Evolutionary conservation across 2,888 invertebrate genomes (phyloP), one percentile per base, ranked within the genome.

Genomic region (Calameuta filiformis): DNA sequence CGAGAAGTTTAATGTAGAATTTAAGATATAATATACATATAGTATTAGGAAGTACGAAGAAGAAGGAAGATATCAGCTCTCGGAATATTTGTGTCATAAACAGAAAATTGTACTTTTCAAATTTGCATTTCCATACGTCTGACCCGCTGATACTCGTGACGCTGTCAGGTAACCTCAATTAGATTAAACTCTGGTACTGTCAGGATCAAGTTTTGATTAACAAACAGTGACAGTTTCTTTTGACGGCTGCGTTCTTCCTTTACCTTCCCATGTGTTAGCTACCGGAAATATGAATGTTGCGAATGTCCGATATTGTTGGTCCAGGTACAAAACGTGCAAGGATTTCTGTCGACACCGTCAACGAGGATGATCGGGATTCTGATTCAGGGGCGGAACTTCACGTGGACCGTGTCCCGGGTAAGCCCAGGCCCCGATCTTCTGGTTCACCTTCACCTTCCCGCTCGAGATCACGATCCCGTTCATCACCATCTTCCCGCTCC

Each of bases 281-380:
- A 15, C 56, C 9, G 15, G 2, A 56, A 15, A 56, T 23, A 56
- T 2, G 15, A 56, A 9, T 56, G 23, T 56, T 56, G 9, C 23
- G 9, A 56, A 23, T 56, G 1, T 31, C 11, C 12, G 23, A 11
- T 9, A 35, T 74, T 56, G 68, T 80, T 81, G 78, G 76, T 86
- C 80, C 89, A 91, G 92, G 89, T 79, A 88, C 91, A 40, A 93
- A 93, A 85, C 90, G 93, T 81, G 91, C 92, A 77, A 88, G 93
- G 81, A 88, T 93, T 75, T 92, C 92, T 69, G 90, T 92, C 33
- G 93, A 93, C 69, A 90, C 91, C 68, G 89, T 91, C 77, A 92
- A 92, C 80, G 93, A 93, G 79, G 93, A 93, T 56, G 93, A 93
- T 80, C 93, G 85, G 35, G 90, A 90, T 79, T 90, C 90, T 35